Conservation (phyloP, 2,888 invertebrate genomes). For the Ephialtes manifestator region DNA sequence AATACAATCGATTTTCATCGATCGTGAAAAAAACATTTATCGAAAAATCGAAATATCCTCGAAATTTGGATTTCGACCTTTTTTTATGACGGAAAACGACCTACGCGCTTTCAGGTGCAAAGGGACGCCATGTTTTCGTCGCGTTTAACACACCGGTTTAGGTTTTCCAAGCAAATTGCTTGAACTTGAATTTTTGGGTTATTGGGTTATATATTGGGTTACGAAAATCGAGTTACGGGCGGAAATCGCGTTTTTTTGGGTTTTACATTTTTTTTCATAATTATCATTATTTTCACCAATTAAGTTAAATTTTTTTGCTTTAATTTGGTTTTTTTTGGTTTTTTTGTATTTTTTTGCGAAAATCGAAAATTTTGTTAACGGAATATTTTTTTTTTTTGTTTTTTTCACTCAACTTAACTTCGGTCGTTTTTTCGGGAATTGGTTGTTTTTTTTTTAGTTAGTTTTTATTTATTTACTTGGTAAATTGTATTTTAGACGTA, state of each 20-base stretch:
- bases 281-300: too few relatives aligned
- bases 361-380: background rate
- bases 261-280: too few relatives aligned
- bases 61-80: background rate
- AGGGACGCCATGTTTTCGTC: conserved; percentile 58
- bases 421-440: background rate
- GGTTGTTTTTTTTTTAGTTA: conserved; percentile 34
- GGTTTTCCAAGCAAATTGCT: background rate
- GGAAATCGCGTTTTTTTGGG: too few relatives aligned
- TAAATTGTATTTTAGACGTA: conserved; percentile 65
- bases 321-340: background rate
- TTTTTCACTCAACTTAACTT: too few relatives aligned
- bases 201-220: background rate
- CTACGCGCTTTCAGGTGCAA: conserved; percentile 43
- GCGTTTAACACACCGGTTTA: conserved; percentile 46
- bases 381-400: too few relatives aligned
- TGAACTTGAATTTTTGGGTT: background rate
- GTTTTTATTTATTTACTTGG: conserved; percentile 63
- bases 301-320: background rate
- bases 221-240: too few relatives aligned
- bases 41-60: background rate
- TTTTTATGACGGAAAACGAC: background rate
- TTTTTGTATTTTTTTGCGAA: background rate
- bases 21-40: background rate
- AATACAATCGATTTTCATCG: background rate